Conservation (phyloP, 2,888 invertebrate genomes). For the Lysandra bellargus region DNA sequence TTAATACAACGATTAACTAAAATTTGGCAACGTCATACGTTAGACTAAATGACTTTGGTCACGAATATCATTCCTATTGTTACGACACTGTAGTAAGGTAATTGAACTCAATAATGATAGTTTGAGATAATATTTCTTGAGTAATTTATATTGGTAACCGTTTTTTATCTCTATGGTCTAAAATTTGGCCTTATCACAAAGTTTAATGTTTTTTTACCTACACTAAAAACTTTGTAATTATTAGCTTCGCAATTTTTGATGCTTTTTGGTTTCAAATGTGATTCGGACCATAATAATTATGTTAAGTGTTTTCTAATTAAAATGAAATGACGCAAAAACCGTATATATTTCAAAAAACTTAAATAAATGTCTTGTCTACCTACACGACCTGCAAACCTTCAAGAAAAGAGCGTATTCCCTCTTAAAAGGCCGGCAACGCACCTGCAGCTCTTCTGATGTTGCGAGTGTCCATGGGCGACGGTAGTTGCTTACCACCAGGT, state of each 20-base stretch:
- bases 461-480: no score
- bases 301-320: no score
- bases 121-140: conserved; percentile 36
- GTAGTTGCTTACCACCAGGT: no score
- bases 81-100: conserved; percentile 44
- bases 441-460: no score
- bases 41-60: conserved; percentile 52
- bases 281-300: no score
- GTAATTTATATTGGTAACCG: not conserved
- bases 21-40: conserved; percentile 44
- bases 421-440: no score
- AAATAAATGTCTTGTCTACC: no score
- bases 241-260: not conserved
- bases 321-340: no score
- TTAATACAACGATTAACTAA: conserved; percentile 35
- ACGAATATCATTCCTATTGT: conserved; percentile 44
- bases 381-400: no score
- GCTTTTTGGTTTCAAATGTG: not conserved
- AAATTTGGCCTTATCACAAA: not conserved
- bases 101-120: conserved; percentile 42
- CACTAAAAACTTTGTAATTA: not conserved
- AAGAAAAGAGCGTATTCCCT: no score
- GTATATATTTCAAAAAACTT: no score
- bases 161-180: not conserved
- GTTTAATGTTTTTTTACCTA: not conserved